phyloP scores from a whole-genome alignment of 2,888 invertebrate genomes.

The Vesta saturnalis region DNA sequence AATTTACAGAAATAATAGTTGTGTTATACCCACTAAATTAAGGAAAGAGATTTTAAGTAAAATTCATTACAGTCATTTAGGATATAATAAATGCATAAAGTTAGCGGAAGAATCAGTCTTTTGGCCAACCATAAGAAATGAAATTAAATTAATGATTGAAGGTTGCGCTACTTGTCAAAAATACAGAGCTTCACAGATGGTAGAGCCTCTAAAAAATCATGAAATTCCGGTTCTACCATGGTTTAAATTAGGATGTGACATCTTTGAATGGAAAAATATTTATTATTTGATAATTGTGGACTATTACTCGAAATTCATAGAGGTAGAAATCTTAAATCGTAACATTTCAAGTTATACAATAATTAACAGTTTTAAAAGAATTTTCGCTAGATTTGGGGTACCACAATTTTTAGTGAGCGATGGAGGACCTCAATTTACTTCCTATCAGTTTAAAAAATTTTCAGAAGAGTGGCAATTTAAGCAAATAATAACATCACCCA shows the following conservation, averaged over 20 bases:
- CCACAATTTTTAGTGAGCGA: too few species aligned
- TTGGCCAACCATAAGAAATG: conserved; percentile 4
- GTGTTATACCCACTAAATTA: background rate
- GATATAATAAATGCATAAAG: too few species aligned
- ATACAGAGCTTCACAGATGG: background rate
- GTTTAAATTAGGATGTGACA: conserved; percentile 32
- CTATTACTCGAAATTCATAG: conserved; percentile 17
- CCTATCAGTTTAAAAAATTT: background rate
- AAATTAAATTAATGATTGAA: background rate
- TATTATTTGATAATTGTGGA: conserved; percentile 21
- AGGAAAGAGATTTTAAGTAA: too few species aligned
- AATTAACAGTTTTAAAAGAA: too few species aligned
- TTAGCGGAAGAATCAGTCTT: background rate
- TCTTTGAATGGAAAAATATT: conserved; percentile 27
- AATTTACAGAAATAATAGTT: background rate
- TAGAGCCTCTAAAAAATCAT: background rate
- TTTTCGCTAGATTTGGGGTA: conserved; percentile 24
- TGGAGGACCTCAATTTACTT: conserved; percentile 13
- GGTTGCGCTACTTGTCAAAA: background rate
- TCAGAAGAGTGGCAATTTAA: too few species aligned
- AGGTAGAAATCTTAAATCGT: too few species aligned
- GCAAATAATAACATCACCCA: conserved; percentile 13
- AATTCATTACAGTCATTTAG: too few species aligned
- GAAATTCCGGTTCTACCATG: conserved; percentile 2
- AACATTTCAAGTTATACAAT: too few species aligned